Evolutionary conservation across 2,113 vertebrate species (phyloP), one percentile per base, ranked within the genome.

Genomic region (Crotophaga sulcirostris): DNA sequence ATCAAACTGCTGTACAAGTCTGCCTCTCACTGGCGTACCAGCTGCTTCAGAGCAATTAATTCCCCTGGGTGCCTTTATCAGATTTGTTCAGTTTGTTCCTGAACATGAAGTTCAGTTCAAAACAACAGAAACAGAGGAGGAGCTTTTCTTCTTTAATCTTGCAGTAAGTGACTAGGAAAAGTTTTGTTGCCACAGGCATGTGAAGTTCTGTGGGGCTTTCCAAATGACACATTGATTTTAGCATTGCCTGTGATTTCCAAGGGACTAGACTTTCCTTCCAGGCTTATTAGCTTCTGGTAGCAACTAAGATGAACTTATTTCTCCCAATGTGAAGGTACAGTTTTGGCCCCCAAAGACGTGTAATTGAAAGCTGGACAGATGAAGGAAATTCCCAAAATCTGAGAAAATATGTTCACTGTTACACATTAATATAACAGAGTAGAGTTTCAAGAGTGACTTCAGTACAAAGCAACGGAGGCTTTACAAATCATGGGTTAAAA

Each of bases 41-140:
- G 34, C 31, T 70, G 18, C 69, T 82, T 87, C 78, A 74, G 72
- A 51, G 42, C 42, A 93, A 55, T 69, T 68, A 59, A 67, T 70
- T 80, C 93, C 70, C 51, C 18, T 49, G 68, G 13, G 83, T 56
- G 4, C 21, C 13, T 77, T 74, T 67, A 89, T 93, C 75, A 91
- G 87, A 87, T 91, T 68, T 87, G 67, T 55, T 91, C 45, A 16
- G 36, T 91, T 89, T 94, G 63, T 76, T 85, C 29, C 84, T 73
- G 67, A 87, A 79, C 89, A 77, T 17, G 9, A 83, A 80, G 94
- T 91, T 95, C 87, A 66, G 36, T 62, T 91, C 36, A 89, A 76
- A 95, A 55, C 45, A 93, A 68, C 42, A 75, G 34, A 76, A 80
- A 66, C 21, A 58, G 31, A 64, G 40, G 31, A 72, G 15, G 62